These are phyloP conservation scores for Cyprinus carpio DNA, from an alignment of 2,113 vertebrate genomes.

Conservation along the genomic window DNA sequence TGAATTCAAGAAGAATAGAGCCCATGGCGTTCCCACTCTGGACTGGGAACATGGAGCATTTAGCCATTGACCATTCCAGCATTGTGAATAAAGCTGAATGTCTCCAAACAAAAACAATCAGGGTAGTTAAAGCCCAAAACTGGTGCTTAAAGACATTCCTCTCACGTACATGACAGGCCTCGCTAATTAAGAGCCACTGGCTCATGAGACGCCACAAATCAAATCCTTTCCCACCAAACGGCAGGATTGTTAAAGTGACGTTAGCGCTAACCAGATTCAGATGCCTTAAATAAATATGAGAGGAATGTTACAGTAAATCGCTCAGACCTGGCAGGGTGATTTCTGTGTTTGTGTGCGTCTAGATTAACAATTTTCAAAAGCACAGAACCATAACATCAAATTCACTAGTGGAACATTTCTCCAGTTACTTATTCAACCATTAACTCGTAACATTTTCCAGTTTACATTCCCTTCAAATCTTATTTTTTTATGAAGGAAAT, in stretches of 20 bases:
- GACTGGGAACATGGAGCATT: slow-evolving; percentile 56
- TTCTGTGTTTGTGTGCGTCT: slow-evolving; percentile 8
- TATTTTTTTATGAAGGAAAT: neutral
- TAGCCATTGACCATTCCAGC: slow-evolving; percentile 61
- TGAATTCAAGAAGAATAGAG: neutral
- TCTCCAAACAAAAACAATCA: slow-evolving; percentile 55
- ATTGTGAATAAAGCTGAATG: slow-evolving; percentile 63
- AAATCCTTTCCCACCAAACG: slow-evolving; percentile 20
- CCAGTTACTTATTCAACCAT: neutral
- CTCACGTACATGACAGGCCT: slow-evolving; percentile 18
- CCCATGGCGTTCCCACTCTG: slow-evolving; percentile 46
- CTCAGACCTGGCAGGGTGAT: slow-evolving; percentile 17
- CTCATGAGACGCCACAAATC: slow-evolving; percentile 7
- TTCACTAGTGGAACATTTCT: neutral
- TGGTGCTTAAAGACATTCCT: neutral
- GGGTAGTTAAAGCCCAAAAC: neutral
- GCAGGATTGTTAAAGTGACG: neutral
- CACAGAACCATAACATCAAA: neutral
- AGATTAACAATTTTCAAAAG: neutral
- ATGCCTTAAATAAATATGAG: neutral
- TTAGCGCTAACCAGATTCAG: neutral
- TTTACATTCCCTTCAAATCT: neutral
- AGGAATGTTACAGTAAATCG: slow-evolving; percentile 30
- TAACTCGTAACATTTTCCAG: neutral
- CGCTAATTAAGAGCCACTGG: neutral